Evolutionary conservation across 2,797 vertebrate species (phyloP), one percentile per base, ranked within the genome.

Genomic region (Chelon labrosus): DNA sequence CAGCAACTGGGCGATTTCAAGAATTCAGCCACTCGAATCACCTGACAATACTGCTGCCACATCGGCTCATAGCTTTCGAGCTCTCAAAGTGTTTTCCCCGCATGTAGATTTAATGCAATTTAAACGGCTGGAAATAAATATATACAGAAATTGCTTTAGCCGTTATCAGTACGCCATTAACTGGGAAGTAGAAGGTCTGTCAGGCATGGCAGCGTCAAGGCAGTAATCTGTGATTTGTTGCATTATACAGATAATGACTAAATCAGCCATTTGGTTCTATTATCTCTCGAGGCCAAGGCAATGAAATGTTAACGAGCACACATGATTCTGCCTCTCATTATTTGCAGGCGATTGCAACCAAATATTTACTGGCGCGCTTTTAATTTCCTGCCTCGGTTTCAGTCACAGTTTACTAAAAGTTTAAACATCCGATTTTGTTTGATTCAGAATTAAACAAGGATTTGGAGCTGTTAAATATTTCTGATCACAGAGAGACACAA

Each of bases 241-340:
- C 59, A 73, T 88, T 73, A 63, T 63, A 68, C 63, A 80, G 79
- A 88, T 87, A 82, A 89, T 86, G 73, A 81, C 53, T 67, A 75
- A 91, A 88, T 87, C 49, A 55, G 64, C 49, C 63, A 64, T 88
- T 88, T 82, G 68, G 70, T 83, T 89, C 73, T 85, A 75, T 79
- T 86, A 77, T 50, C 61, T 63, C 82, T 38, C 20, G 41, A 82
- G 71, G 65, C 69, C 77, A 65, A 82, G 71, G 65, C 69, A 78
- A 65, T 87, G 58, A 90, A 90, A 89, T 79, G 66, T 89, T 92
- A 87, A 90, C 35, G 58, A 88, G 77, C 47, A 16, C 51, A 60
- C 73, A 74, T 89, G 82, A 82, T 77, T 86, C 87, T 75, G 75
- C 80, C 63, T 79, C 54, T 84, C 57, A 57, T 80, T 85, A 80